Base-by-base conservation (phyloP, 1,140 invertebrate genomes). In the Pseudachorutes palmiensis region DNA sequence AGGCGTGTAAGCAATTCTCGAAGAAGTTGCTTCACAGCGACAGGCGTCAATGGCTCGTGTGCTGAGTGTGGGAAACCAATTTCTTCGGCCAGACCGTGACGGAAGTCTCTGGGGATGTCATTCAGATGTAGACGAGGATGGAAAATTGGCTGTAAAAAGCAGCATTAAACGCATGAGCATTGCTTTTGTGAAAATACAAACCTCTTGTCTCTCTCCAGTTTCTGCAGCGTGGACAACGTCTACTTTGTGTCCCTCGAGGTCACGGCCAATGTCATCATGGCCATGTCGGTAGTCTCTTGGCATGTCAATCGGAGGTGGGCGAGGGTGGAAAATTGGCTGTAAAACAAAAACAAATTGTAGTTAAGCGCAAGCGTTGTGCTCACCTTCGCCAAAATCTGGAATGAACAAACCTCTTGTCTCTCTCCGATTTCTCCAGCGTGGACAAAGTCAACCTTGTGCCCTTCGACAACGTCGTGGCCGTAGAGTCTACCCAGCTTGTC, bases 401-500 rank as follows among this genome's bases (percentile, higher is more conserved):
- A 58, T 28, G 45, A 14, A 48, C 26, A 28, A 14, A 61, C 59
- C 59, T 61, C 16, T 14, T 61, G 28, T 30, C 12, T 2, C 24
- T 30, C 28, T 14, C 16, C 14, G 9, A 61, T 31, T 22, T 61
- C 29, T 14, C 16, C 61, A 3, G 28, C 41, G 2, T 63, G 32
- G 16, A 48, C 9, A 48, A 63, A 63, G 14, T 63, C 30, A 3
- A 2, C 14, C 3, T 24, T 9, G 36, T 63, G 61, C 16, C 3
- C 5, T 24, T 41, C 41, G 14, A 41, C 26, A 19, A 26, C 28
- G 14, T 63, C 61, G 5, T 19, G 5, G 9, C 61, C 61, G 24
- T 63, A 63, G 26, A 63, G 31, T 16, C 28, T 63, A 9, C 2
- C 31, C 61, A 63, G 33, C 29, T 48, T 63, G 5, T 63, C 61